A percentile compares a stretch with the other conserved stretches of the same genome.
These are phyloP conservation scores for Onychomys arenicola DNA, from an alignment of 2,797 vertebrate genomes.

Conservation along the genomic window DNA sequence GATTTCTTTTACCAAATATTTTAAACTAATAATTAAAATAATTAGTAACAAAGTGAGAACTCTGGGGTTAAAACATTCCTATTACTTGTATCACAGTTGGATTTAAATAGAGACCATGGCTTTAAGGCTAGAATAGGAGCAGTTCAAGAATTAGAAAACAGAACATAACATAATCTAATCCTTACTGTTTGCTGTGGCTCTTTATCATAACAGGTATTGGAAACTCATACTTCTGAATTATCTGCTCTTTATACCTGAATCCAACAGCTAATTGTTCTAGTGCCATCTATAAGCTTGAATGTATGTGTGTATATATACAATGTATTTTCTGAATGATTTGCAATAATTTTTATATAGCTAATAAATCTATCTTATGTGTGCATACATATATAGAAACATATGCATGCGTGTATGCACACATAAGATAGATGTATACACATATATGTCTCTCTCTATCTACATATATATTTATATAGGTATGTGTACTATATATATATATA, in stretches of 20 bases:
- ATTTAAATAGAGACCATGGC: slow-evolving; percentile 46
- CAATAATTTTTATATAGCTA: not conserved
- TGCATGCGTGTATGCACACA: not conserved
- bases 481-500: no score
- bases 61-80: slow-evolving; percentile 46
- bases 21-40: slow-evolving; percentile 53
- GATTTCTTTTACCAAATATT: not conserved
- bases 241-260: slow-evolving; percentile 66
- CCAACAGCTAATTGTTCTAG: slow-evolving; percentile 47
- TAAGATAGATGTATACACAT: not conserved
- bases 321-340: not conserved
- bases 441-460: not conserved
- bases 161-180: slow-evolving; percentile 36
- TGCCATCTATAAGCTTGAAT: slow-evolving; percentile 14
- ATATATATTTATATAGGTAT: not conserved
- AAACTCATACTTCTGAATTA: slow-evolving; percentile 43
- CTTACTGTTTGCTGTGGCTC: not conserved
- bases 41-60: slow-evolving; percentile 59
- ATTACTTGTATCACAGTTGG: slow-evolving; percentile 46
- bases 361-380: not conserved
- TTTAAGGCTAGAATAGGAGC: slow-evolving; percentile 46
- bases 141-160: slow-evolving; percentile 12
- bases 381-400: no score
- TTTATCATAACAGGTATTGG: not conserved
- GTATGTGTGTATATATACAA: not conserved